phyloP scores from a whole-genome alignment of 1,140 invertebrate genomes.

The Ridgeia piscesae region DNA sequence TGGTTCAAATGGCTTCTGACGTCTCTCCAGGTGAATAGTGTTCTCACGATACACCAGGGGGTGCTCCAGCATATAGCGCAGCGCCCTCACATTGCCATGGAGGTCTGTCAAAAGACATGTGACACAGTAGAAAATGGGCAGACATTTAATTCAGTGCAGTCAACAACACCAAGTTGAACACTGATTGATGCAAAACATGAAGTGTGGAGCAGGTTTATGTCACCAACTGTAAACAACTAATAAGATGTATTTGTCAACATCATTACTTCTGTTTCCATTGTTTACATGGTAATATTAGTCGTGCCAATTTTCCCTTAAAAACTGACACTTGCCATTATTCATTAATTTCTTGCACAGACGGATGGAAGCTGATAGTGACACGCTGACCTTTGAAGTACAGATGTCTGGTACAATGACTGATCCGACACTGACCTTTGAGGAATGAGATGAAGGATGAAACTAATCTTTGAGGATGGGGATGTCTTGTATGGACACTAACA shows the following conservation, averaged over 20 bases:
- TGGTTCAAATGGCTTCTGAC: constrained; percentile 42
- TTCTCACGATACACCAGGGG: constrained; percentile 46
- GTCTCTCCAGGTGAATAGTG: constrained; percentile 38
- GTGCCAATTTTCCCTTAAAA: not conserved
- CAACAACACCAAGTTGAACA: not conserved
- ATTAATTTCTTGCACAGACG: too few relatives aligned
- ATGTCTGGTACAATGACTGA: too few relatives aligned
- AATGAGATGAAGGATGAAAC: too few relatives aligned
- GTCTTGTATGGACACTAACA: too few relatives aligned
- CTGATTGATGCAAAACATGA: not conserved
- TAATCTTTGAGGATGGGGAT: too few relatives aligned
- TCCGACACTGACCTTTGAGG: too few relatives aligned
- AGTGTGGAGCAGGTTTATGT: not conserved
- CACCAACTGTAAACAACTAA: not conserved
- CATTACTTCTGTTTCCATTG: not conserved
- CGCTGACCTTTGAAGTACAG: too few relatives aligned
- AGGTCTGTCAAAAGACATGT: constrained; percentile 38
- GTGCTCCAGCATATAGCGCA: constrained; percentile 45
- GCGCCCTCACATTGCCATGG: constrained; percentile 44
- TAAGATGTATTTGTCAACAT: not conserved
- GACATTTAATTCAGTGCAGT: not conserved
- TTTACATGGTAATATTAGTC: not conserved
- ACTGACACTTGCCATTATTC: not conserved
- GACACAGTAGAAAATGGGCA: not conserved
- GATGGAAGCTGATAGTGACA: too few relatives aligned